These are phyloP conservation scores for Anodontia alba DNA, from an alignment of 2,888 invertebrate species.

Conservation along the genomic window DNA sequence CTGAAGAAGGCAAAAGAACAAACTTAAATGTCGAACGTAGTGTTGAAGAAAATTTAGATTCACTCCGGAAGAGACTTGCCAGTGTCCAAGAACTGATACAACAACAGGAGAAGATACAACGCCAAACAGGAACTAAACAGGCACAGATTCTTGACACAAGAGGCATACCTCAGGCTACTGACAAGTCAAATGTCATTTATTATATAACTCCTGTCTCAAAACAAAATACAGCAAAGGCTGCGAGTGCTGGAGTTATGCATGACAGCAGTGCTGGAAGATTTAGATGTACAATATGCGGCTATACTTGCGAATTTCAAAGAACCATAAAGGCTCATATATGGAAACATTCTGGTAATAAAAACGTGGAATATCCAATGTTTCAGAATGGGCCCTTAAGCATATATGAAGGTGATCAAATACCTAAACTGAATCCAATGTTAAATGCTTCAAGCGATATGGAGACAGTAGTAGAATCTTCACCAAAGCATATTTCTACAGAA, in stretches of 20 bases:
- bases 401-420: slow-evolving; percentile 71
- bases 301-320: slow-evolving; percentile 82
- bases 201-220: slow-evolving; percentile 60
- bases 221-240: slow-evolving; percentile 52
- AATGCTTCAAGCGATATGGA: neutral
- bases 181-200: slow-evolving; percentile 40
- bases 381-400: slow-evolving; percentile 83
- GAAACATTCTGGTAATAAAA: slow-evolving; percentile 84
- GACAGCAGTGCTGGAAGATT: slow-evolving; percentile 75
- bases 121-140: slow-evolving; percentile 28
- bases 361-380: slow-evolving; percentile 83
- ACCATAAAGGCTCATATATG: slow-evolving; percentile 84
- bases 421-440: neutral
- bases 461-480: neutral
- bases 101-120: slow-evolving; percentile 46
- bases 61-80: slow-evolving; percentile 36
- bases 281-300: slow-evolving; percentile 82
- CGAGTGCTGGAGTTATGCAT: slow-evolving; percentile 68
- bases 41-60: slow-evolving; percentile 23
- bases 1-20: neutral
- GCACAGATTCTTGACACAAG: slow-evolving; percentile 26
- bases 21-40: neutral
- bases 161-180: slow-evolving; percentile 24
- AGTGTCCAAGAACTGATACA: slow-evolving; percentile 49
- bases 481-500: slow-evolving; percentile 2